phyloP scores from a whole-genome alignment of 2,797 vertebrate species.

The Gallinago solitaria region DNA sequence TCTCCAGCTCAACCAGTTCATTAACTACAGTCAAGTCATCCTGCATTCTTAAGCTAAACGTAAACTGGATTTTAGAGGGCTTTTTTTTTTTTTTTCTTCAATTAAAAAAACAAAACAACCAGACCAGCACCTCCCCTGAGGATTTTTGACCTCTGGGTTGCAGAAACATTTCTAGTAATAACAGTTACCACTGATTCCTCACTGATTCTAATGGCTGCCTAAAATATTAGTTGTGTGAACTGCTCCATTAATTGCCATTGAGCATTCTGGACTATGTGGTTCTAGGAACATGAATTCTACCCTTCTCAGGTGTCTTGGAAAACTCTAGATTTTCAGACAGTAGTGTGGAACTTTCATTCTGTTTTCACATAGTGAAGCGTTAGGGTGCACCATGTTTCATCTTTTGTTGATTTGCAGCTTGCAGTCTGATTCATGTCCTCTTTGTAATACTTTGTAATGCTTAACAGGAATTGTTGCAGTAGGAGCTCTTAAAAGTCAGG shows the following conservation, averaged over 20 bases:
- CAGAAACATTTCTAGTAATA: not conserved
- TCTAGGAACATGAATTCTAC: not conserved
- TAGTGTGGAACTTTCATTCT: not conserved
- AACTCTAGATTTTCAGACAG: not conserved
- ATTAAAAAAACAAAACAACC: not conserved
- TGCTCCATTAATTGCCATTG: not conserved
- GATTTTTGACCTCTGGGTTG: not conserved
- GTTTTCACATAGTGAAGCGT: not conserved
- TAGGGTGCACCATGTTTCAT: not conserved
- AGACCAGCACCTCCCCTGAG: rapidly evolving
- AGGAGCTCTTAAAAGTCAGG: not conserved
- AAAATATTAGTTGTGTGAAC: not conserved
- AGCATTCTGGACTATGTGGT: not conserved
- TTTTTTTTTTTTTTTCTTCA: not conserved
- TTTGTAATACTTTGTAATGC: rapidly evolving
- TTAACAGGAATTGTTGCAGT: not conserved
- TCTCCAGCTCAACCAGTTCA: not conserved
- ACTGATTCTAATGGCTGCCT: not conserved
- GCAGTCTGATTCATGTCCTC: not conserved
- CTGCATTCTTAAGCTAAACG: not conserved
- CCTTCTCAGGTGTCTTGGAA: not conserved
- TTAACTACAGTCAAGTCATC: not conserved
- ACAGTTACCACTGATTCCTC: not conserved
- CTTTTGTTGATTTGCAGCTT: not conserved
- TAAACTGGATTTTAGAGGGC: not conserved